Conservation (phyloP, 2,888 invertebrate genomes). For the Yponomeuta plumbellus region DNA sequence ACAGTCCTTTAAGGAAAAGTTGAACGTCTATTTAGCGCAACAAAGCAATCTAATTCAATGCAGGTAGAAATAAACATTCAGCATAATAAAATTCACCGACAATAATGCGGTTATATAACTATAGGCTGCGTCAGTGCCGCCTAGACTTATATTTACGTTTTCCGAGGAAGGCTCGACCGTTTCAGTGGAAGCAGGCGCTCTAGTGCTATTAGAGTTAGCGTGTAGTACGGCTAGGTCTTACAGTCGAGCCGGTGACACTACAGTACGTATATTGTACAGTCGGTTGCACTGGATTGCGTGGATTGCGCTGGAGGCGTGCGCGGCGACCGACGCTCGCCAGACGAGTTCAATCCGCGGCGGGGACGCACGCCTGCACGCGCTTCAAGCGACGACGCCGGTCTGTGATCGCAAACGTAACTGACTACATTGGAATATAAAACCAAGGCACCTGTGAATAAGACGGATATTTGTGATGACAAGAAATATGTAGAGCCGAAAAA, state of each 20-base stretch:
- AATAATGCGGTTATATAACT: slow-evolving; percentile 21
- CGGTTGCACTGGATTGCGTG: slow-evolving; percentile 17
- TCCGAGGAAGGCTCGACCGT: not conserved
- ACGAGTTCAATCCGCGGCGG: slow-evolving; percentile 51
- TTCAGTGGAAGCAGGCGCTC: slow-evolving; percentile 12
- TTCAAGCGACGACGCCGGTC: slow-evolving; percentile 25
- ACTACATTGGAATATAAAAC: not conserved
- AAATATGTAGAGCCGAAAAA: not conserved
- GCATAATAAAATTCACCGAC: slow-evolving; percentile 19
- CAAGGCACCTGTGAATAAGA: not conserved
- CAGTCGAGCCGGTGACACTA: slow-evolving; percentile 4
- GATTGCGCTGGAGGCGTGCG: slow-evolving; percentile 3
- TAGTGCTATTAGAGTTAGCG: slow-evolving; percentile 14
- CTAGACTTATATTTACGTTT: slow-evolving; percentile 10
- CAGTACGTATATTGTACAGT: slow-evolving; percentile 4
- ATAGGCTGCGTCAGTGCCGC: slow-evolving; percentile 16
- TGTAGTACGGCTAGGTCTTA: not conserved
- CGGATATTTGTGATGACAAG: not conserved
- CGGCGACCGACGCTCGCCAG: slow-evolving; percentile 32
- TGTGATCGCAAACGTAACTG: not conserved
- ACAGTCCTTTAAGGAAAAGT: too few relatives aligned
- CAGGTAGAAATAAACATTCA: slow-evolving; percentile 18
- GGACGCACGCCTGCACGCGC: slow-evolving; percentile 28
- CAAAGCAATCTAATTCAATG: not conserved
- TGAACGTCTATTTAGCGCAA: not conserved